A percentile compares a stretch with the other conserved stretches of the same genome.
Evolutionary conservation across 2,888 invertebrate genomes (phyloP).

Genomic region (Tetragonula carbonaria): DNA sequence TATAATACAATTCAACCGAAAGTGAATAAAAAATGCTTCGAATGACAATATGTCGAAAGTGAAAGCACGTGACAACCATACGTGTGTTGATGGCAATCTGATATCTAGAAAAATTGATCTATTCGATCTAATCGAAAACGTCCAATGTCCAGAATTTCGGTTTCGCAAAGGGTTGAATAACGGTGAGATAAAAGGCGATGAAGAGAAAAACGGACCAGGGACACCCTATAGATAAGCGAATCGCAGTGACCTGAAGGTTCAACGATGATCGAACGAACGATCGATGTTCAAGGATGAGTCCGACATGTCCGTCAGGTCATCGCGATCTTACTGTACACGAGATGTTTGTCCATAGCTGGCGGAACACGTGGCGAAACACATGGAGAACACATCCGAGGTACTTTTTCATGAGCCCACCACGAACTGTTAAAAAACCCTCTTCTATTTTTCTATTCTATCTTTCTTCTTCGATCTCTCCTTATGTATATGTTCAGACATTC

Average conservation of each 20-base stretch:
- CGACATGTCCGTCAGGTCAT: slow-evolving; percentile 74
- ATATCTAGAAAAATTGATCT: too few relatives aligned
- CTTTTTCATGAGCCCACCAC: slow-evolving; percentile 73
- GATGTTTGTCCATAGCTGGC: slow-evolving; percentile 81
- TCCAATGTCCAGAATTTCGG: too few relatives aligned
- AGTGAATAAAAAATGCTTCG: too few relatives aligned
- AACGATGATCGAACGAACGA: slow-evolving; percentile 29
- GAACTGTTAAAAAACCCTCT: slow-evolving; percentile 68
- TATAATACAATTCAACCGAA: too few relatives aligned
- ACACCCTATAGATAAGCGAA: slow-evolving; percentile 69
- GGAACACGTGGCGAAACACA: slow-evolving; percentile 81
- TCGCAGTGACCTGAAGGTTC: slow-evolving; percentile 74
- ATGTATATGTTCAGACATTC: slow-evolving; percentile 53
- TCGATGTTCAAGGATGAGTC: slow-evolving; percentile 36
- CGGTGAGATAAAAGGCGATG: background rate
- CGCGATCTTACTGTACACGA: slow-evolving; percentile 78
- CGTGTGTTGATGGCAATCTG: too few relatives aligned
- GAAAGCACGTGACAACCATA: too few relatives aligned
- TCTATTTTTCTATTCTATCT: slow-evolving; percentile 59
- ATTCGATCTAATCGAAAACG: too few relatives aligned
- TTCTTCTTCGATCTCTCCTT: slow-evolving; percentile 54
- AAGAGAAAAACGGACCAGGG: slow-evolving; percentile 20
- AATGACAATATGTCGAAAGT: too few relatives aligned
- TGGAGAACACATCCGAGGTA: slow-evolving; percentile 81
- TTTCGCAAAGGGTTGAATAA: too few relatives aligned